A percentile compares a stretch with the other conserved stretches of the same genome.
phyloP scores from a whole-genome alignment of 2,113 vertebrate species.

The pig (Sus scrofa) region DNA sequence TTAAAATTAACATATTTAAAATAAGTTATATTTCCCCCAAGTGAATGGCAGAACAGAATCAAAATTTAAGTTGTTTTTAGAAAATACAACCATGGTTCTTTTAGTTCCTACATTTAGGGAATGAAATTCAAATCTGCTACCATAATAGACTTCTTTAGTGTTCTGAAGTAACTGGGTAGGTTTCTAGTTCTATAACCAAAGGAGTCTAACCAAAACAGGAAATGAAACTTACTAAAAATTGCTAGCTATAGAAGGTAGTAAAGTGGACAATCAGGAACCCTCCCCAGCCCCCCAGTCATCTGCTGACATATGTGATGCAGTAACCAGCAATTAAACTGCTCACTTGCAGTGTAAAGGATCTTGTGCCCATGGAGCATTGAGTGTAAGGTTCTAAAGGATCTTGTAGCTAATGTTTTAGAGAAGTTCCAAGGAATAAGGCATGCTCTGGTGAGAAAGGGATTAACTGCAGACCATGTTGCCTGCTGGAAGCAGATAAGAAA shows the following conservation, averaged over 20 bases:
- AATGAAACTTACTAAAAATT: not conserved
- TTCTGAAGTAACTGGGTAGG: not conserved
- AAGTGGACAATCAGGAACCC: not conserved
- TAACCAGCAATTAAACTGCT: not conserved
- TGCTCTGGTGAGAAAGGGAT: conserved; percentile 26
- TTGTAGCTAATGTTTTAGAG: conserved; percentile 54
- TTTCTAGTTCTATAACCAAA: not conserved
- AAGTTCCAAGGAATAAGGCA: conserved; percentile 43
- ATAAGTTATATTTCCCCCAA: not conserved
- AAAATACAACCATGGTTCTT: not conserved
- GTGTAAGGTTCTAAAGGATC: not conserved
- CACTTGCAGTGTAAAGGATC: not conserved
- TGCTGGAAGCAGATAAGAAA: conserved; percentile 63
- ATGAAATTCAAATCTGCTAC: not conserved
- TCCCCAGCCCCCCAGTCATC: not conserved
- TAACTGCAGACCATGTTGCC: not conserved
- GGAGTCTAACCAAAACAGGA: not conserved
- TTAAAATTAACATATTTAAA: not conserved
- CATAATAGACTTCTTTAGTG: not conserved
- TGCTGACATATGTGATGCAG: not conserved
- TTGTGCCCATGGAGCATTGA: not conserved
- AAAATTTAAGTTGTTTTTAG: conserved; percentile 22
- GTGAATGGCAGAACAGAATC: not conserved
- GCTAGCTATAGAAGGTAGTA: not conserved
- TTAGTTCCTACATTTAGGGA: not conserved